A percentile compares a stretch with the other conserved stretches of the same genome.
Evolutionary conservation across 2,888 invertebrate species (phyloP).

Genomic region (Cyclophora albipunctata): DNA sequence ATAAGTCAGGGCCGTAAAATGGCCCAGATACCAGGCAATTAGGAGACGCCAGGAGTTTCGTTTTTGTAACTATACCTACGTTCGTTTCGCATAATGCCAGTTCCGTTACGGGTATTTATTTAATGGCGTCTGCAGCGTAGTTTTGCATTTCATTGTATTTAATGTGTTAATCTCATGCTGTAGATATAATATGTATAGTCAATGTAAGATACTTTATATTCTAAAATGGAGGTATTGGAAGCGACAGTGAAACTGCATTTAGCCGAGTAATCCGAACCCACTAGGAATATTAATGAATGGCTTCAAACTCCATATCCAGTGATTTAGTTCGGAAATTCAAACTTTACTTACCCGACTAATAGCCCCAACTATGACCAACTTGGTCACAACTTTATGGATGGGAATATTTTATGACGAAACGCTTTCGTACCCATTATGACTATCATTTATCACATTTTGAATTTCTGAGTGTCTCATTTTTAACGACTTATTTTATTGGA

Average conservation of each 20-base stretch:
- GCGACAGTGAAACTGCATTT: slow-evolving; percentile 64
- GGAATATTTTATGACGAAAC: neutral
- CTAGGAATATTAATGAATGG: slow-evolving; percentile 59
- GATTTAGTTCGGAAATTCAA: slow-evolving; percentile 24
- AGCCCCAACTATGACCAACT: neutral
- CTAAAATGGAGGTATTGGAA: slow-evolving; percentile 31
- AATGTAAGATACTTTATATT: neutral
- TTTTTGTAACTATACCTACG: too few relatives aligned
- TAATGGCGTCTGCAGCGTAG: too few relatives aligned
- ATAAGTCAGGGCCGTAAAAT: slow-evolving; percentile 46
- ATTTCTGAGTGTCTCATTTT: too few relatives aligned
- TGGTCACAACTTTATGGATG: neutral
- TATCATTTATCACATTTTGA: neutral
- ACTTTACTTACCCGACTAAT: slow-evolving; percentile 8
- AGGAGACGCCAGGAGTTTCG: slow-evolving; percentile 43
- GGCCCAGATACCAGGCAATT: slow-evolving; percentile 50
- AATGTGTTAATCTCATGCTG: too few relatives aligned
- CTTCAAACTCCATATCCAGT: slow-evolving; percentile 25
- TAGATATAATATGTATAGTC: too few relatives aligned
- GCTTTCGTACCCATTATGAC: neutral
- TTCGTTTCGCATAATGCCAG: too few relatives aligned
- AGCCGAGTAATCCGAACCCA: slow-evolving; percentile 42
- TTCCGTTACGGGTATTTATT: too few relatives aligned
- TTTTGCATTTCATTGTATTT: too few relatives aligned
- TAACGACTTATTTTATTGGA: too few relatives aligned